Conservation (phyloP, 2,113 vertebrate genomes). For the Psittacus erithacus region DNA sequence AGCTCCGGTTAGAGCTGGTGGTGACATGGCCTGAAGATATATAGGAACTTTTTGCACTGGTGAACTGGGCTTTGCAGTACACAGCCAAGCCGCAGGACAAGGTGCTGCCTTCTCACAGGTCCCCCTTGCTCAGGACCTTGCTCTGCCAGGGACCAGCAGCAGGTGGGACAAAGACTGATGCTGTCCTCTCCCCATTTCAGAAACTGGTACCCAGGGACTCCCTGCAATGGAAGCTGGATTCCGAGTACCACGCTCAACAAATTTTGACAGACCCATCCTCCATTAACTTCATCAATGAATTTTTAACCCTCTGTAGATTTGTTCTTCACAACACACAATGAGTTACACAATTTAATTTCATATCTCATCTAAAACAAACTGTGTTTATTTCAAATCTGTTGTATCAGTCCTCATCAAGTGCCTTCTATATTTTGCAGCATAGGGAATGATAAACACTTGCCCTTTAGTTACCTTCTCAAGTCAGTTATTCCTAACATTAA, state of each 20-base stretch:
- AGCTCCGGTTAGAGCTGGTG: accelerated
- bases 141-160: background rate
- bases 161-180: accelerated
- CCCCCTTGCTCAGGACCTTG: background rate
- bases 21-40: background rate
- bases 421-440: background rate
- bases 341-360: background rate
- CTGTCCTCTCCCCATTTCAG: accelerated
- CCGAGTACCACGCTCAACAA: background rate
- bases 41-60: accelerated
- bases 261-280: background rate
- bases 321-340: background rate
- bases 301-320: background rate
- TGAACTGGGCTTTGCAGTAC: background rate
- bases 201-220: background rate
- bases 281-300: background rate
- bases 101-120: accelerated
- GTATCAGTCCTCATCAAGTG: background rate
- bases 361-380: background rate
- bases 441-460: background rate
- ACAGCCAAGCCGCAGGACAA: background rate
- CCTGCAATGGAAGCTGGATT: background rate
- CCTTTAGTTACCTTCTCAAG: background rate
- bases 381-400: background rate
- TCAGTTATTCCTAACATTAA: background rate